phyloP scores from a whole-genome alignment of 1,140 invertebrate species.

The Tenebrio molitor region DNA sequence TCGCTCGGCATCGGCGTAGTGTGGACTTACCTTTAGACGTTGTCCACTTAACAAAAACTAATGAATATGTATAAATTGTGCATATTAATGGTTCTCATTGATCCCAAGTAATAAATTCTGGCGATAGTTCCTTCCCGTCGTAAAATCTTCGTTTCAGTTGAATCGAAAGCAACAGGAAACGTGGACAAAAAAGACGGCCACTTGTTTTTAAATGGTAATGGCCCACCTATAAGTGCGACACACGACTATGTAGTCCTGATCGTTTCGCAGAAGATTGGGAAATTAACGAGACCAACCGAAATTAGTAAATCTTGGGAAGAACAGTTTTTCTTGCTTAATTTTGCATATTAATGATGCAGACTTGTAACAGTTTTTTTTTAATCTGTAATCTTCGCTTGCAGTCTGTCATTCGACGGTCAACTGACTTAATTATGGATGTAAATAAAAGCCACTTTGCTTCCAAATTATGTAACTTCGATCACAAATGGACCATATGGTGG shows the following conservation, averaged over 20 bases:
- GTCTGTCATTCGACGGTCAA: conserved; percentile 20
- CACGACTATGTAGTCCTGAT: no score
- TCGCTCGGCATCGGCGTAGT: no score
- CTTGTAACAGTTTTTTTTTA: conserved; percentile 27
- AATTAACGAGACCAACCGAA: neutral
- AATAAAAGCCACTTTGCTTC: conserved; percentile 1
- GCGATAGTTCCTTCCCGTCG: conserved; percentile 17
- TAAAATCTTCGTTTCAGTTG: conserved; percentile 2
- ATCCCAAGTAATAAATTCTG: conserved; percentile 7
- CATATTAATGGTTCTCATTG: conserved; percentile 4
- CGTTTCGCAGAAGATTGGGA: conserved; percentile 22
- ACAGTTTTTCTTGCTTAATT: conserved; percentile 33
- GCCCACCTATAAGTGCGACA: no score
- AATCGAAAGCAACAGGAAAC: conserved; percentile 25
- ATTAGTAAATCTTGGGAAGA: neutral
- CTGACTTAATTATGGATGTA: conserved; percentile 18
- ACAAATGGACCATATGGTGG: conserved; percentile 13
- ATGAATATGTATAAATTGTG: conserved; percentile 31
- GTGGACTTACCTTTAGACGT: no score
- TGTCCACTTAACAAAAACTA: neutral
- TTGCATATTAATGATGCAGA: conserved; percentile 23
- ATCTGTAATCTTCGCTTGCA: conserved; percentile 35
- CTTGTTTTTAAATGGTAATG: no score
- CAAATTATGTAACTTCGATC: conserved; percentile 22
- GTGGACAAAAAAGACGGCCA: no score